Conservation (phyloP, 2,113 vertebrate species). For the Cariama cristata region DNA sequence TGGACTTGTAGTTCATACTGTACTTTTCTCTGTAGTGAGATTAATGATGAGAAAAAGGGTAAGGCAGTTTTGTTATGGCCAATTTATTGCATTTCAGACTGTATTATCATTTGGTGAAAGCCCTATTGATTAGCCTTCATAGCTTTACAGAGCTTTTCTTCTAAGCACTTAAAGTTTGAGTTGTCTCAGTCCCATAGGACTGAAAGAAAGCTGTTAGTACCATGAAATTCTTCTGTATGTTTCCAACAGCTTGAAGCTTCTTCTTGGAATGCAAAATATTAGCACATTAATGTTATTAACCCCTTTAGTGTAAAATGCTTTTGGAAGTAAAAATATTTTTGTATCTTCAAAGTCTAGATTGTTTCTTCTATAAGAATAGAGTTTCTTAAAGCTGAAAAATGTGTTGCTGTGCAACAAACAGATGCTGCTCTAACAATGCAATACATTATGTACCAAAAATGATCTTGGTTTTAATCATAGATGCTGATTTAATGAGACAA, state of each 20-base stretch:
- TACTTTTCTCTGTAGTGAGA: conserved; percentile 46
- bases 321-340: conserved; percentile 67
- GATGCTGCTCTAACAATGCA: conserved; percentile 96
- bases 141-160: conserved; percentile 61
- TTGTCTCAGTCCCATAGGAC: conserved; percentile 49
- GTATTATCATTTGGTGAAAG: conserved; percentile 66
- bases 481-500: conserved; percentile 97
- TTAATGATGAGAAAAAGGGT: conserved; percentile 43
- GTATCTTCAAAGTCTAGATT: conserved; percentile 62
- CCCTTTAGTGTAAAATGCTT: conserved; percentile 56
- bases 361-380: conserved; percentile 89
- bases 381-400: conserved; percentile 97
- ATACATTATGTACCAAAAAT: conserved; percentile 97
- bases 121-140: conserved; percentile 70
- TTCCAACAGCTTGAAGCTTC: conserved; percentile 54
- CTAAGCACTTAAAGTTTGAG: conserved; percentile 67
- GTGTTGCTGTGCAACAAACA: conserved; percentile 96
- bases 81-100: conserved; percentile 70
- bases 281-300: conserved; percentile 69
- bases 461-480: conserved; percentile 97
- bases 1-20: neutral
- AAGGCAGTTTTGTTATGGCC: conserved; percentile 55
- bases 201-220: conserved; percentile 61
- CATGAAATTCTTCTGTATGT: conserved; percentile 55
- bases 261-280: conserved; percentile 60